A percentile compares a stretch with the other conserved stretches of the same genome.
These are phyloP conservation scores for Pelmatolapia mariae DNA, from an alignment of 2,113 vertebrate genomes.

Conservation along the genomic window DNA sequence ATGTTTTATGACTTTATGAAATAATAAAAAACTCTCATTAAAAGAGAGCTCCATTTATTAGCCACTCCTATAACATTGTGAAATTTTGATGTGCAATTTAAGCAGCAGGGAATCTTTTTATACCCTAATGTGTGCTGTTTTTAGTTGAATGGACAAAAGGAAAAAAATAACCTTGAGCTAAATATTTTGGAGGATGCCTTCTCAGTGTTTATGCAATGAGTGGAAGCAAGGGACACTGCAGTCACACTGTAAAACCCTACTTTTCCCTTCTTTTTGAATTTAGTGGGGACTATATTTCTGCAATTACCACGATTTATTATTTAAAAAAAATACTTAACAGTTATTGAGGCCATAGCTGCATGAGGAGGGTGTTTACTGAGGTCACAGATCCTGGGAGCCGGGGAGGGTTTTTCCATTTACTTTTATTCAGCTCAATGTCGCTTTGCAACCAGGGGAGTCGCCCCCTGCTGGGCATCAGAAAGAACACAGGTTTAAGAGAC, in stretches of 20 bases:
- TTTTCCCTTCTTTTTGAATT: neutral
- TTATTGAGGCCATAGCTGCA: neutral
- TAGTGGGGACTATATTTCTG: neutral
- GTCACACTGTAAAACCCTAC: neutral
- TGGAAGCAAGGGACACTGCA: neutral
- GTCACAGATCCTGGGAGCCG: neutral
- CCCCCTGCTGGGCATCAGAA: neutral
- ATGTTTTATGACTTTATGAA: constrained; percentile 6
- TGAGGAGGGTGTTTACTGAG: neutral
- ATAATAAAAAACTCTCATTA: neutral
- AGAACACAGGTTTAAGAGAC: neutral
- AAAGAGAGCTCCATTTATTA: neutral
- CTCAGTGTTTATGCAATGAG: neutral
- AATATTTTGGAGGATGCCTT: neutral
- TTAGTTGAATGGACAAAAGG: neutral
- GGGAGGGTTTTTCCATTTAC: neutral
- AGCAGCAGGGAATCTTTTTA: neutral
- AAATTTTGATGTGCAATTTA: neutral
- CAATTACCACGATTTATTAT: neutral
- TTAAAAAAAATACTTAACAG: neutral
- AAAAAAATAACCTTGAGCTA: neutral
- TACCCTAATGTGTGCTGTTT: neutral
- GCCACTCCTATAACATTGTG: neutral
- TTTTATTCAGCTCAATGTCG: accelerated
- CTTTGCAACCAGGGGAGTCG: neutral